Evolutionary conservation across 1,140 invertebrate species (phyloP).

Genomic region (Myzus persicae): DNA sequence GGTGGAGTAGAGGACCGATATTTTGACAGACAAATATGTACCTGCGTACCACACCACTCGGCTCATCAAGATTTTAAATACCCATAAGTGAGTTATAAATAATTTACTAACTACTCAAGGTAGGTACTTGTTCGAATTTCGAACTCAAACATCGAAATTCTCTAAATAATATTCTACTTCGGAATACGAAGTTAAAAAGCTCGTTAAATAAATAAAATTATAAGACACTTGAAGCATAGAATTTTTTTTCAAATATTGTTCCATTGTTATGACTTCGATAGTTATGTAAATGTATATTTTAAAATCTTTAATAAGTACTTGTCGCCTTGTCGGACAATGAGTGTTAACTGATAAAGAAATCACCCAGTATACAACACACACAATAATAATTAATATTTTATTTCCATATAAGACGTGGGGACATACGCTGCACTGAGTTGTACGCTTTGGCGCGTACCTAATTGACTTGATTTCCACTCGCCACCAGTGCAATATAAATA

Average conservation of each 20-base stretch:
- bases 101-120: neutral
- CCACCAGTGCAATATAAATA: neutral
- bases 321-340: neutral
- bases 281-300: neutral
- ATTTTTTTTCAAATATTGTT: neutral
- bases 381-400: conserved; percentile 3
- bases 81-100: neutral
- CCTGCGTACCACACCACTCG: neutral
- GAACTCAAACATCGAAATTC: neutral
- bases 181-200: neutral
- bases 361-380: neutral
- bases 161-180: neutral
- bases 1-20: neutral
- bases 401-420: neutral
- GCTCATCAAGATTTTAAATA: neutral
- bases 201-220: neutral
- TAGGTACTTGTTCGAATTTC: neutral
- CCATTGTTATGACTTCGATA: neutral
- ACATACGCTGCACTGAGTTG: neutral
- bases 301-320: neutral
- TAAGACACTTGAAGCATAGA: neutral
- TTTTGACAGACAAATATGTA: neutral
- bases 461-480: conserved; percentile 4
- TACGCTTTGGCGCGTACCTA: neutral
- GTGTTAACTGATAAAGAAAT: neutral